A percentile compares a stretch with the other conserved stretches of the same genome.
These are phyloP conservation scores for Darevskia mixta DNA, from an alignment of 2,797 vertebrate species.

Conservation along the genomic window DNA sequence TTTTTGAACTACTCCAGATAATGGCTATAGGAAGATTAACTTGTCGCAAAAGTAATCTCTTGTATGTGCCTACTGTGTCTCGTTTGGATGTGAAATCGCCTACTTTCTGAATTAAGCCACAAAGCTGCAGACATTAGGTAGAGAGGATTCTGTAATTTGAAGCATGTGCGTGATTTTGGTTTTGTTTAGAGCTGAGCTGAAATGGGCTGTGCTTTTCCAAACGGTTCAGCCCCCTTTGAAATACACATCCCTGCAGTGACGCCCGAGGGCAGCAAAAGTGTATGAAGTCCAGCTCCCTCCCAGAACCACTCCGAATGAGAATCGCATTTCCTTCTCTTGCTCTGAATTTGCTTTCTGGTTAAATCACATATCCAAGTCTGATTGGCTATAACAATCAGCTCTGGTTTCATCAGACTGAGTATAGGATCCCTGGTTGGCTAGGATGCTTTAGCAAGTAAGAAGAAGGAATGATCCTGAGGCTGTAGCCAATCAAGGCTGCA, in stretches of 20 bases:
- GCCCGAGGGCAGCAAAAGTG: no score
- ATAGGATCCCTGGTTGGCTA: background rate
- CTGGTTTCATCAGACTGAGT: background rate
- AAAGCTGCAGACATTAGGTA: conserved; percentile 71
- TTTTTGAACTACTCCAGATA: conserved; percentile 81
- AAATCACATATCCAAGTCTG: background rate
- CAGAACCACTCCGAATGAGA: background rate
- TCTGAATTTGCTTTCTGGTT: background rate
- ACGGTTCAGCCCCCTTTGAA: background rate
- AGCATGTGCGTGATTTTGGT: background rate
- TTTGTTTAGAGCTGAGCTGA: background rate
- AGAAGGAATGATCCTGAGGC: background rate
- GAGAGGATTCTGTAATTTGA: conserved; percentile 53
- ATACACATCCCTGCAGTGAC: no score
- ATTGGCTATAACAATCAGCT: no score
- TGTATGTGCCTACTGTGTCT: conserved; percentile 72
- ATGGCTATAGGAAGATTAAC: conserved; percentile 81
- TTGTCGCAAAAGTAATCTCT: conserved; percentile 71
- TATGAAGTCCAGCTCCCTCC: background rate
- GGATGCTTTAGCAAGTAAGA: background rate
- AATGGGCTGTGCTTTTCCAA: background rate
- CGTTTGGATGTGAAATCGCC: conserved; percentile 75
- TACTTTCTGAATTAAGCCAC: conserved; percentile 71
- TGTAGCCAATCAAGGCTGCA: background rate
- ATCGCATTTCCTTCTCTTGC: background rate